Evolutionary conservation across 2,113 vertebrate species (phyloP).

Genomic region (Grallaria varia): DNA sequence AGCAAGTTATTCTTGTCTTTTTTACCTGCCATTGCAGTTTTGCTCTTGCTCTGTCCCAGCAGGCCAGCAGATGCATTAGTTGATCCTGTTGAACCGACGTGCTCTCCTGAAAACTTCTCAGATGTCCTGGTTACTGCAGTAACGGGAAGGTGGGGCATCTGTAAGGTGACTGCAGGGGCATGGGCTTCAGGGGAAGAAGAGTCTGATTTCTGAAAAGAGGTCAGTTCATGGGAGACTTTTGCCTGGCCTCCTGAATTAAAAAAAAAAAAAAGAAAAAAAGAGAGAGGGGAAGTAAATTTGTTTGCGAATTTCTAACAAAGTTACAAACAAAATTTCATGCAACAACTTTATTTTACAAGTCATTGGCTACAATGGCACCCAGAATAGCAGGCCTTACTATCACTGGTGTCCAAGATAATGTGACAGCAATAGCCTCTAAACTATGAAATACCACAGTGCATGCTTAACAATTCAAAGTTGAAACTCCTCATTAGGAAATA

Average conservation of each 20-base stretch:
- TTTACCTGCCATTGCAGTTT: conserved; percentile 73
- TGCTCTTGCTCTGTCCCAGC: conserved; percentile 45
- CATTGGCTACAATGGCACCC: background rate
- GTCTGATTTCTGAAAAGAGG: background rate
- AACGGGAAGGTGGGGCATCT: conserved; percentile 84
- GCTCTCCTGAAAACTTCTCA: conserved; percentile 70
- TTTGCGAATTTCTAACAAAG: background rate
- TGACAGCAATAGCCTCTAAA: background rate
- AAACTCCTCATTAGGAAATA: background rate
- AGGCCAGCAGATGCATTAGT: conserved; percentile 59
- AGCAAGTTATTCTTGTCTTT: background rate
- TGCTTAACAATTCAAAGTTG: background rate
- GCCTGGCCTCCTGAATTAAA: conserved; percentile 32
- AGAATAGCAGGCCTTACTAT: background rate
- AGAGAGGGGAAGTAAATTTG: background rate
- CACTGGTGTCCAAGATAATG: background rate
- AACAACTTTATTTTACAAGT: background rate
- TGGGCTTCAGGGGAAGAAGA: conserved; percentile 72
- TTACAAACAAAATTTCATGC: background rate
- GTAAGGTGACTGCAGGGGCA: conserved; percentile 74
- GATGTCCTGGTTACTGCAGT: conserved; percentile 80
- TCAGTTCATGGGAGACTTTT: background rate
- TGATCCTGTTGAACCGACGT: conserved; percentile 56
- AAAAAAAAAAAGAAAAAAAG: background rate
- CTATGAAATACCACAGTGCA: background rate